These are phyloP conservation scores for Trochalopteron elliotii DNA, from an alignment of 2,113 vertebrate genomes.

Conservation along the genomic window DNA sequence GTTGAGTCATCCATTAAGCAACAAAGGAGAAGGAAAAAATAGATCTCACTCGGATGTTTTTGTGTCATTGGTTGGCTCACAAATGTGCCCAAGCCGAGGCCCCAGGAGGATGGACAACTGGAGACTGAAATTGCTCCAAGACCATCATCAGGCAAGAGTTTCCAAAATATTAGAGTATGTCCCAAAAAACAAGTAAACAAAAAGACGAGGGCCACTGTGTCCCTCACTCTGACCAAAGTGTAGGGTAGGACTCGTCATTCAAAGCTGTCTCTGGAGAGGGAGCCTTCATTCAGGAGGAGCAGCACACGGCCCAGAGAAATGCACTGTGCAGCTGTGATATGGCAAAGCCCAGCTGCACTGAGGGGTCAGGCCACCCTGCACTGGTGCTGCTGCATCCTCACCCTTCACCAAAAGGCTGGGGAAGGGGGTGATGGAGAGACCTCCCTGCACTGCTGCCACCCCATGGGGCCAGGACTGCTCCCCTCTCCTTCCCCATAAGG, in stretches of 20 bases:
- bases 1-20: constrained; percentile 71
- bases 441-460: rapidly evolving
- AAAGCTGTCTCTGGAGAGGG: background rate
- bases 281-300: background rate
- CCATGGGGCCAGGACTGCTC: rapidly evolving
- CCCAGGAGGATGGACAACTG: background rate
- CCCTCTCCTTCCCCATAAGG: background rate
- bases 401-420: background rate
- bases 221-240: background rate
- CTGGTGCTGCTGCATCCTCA: rapidly evolving
- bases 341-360: background rate
- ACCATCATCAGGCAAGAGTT: background rate
- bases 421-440: background rate
- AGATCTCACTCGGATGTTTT: constrained; percentile 50
- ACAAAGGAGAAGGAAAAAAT: constrained; percentile 62
- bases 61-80: constrained; percentile 36
- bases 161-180: background rate
- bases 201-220: background rate
- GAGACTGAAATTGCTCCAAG: background rate
- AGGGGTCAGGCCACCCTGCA: background rate
- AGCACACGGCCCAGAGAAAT: rapidly evolving
- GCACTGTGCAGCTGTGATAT: rapidly evolving
- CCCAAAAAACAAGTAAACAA: background rate
- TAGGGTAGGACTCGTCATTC: rapidly evolving
- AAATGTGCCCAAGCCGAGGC: constrained; percentile 20